Conservation (phyloP, 1,140 invertebrate species). For the Periplaneta americana region DNA sequence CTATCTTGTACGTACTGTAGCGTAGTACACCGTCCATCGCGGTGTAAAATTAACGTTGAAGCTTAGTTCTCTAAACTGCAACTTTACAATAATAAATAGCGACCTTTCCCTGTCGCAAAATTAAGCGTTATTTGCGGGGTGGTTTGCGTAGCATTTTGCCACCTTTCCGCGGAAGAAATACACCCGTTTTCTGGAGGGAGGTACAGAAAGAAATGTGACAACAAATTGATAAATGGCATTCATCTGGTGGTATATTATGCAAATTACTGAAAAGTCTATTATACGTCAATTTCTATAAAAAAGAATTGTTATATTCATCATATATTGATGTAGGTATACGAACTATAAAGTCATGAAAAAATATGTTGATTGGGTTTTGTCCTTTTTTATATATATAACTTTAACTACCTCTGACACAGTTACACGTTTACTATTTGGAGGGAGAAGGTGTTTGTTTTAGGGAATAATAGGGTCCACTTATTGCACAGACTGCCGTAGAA, state of each 20-base stretch:
- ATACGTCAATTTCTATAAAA: background rate
- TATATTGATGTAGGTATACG: background rate
- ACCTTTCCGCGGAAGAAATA: background rate
- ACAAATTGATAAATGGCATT: background rate
- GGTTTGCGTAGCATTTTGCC: background rate
- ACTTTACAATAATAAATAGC: background rate
- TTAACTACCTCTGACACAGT: background rate
- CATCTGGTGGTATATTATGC: background rate
- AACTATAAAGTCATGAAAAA: slow-evolving; percentile 7
- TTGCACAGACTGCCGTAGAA: slow-evolving; percentile 5
- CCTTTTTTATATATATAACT: background rate
- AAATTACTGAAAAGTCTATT: background rate
- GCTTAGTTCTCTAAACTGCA: background rate
- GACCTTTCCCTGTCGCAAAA: background rate
- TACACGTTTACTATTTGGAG: background rate
- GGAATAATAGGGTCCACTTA: background rate
- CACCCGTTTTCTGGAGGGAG: background rate
- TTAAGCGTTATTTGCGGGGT: background rate
- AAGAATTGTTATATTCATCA: background rate
- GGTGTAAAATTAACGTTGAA: background rate
- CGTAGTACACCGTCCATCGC: background rate
- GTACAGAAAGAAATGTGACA: background rate
- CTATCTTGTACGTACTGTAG: background rate
- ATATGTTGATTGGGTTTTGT: slow-evolving; percentile 3
- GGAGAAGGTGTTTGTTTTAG: background rate